Evolutionary conservation across 2,888 invertebrate genomes (phyloP), one percentile per base, ranked within the genome.

Genomic region (Calliphora vomitoria): DNA sequence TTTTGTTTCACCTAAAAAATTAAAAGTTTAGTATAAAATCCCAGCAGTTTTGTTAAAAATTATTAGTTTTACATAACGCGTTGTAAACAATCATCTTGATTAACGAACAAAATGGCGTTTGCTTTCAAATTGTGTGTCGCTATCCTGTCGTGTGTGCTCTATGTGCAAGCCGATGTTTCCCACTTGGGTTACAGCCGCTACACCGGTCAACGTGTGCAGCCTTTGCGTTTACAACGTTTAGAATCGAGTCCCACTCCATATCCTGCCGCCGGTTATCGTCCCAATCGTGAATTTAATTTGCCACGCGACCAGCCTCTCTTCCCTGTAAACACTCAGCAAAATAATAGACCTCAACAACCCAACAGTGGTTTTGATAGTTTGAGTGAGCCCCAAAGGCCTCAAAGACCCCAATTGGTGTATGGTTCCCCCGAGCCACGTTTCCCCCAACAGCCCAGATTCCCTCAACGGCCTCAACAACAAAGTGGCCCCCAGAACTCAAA

Each of bases 261-360:
- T 86, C 90, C 91, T 11, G 89, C 91, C 0, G 84, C 90, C 20
- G 92, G 92, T n/a, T 91, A 89, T 78, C 90, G 90, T 74, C 92
- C 92, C 4, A 87, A 89, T n/a, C 89, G 88, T 18, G 89, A 90
- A 38, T 90, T 91, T 41, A 79, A 68, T 15, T 76, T 90, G 72
- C 90, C 90, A 8, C 64, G 66, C 4, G 82, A 81, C 35, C 81
- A 83, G 58, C 87, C 87, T 2, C 13, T 82, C 2, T 83, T 85
- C 60, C 87, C 87, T 2, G 18, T 79, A 0, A 13, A n/a, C 62
- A 47, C 41, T 41, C 78, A 74, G n/a, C 60, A 74, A 15, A 47
- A 10, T 10, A 68, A 53, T 15, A 78, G 64, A 38, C 68, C 79
- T 41, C 68, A 82, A 6, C 13, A 20, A n/a, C n/a, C n/a, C 4